Base-by-base conservation (phyloP, 1,140 invertebrate species). In the Episyrphus balteatus region DNA sequence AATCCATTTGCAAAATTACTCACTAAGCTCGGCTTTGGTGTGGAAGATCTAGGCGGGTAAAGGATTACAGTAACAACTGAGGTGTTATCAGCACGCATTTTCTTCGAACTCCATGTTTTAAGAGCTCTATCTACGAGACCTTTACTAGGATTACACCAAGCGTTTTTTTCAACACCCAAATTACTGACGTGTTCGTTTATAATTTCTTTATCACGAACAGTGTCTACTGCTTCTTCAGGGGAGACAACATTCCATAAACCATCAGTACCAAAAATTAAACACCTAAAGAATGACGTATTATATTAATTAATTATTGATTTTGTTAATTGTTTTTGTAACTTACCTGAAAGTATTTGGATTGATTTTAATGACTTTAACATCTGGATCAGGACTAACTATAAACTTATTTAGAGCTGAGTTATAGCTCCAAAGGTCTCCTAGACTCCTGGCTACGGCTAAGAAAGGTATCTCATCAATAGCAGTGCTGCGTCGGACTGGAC, bases 351-450 rank as follows among this genome's bases (percentile, higher is more conserved):
- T 75, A 14, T 75, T 76, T 1, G 88, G 83, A 70, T 97, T 86
- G 48, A 98, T 83, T 40, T 82, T 75, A 42, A 92, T 73, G 0
- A 94, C 90, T 55, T 81, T 79, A 5, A 96, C 89, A 75, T 98
- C 94, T 3, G 95, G 95, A 68, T 94, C 90, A 0, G 95, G 95
- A n/a, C 90, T 94, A 3, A 98, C 93, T 11, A 96, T 84, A 73
- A 96, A 98, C 65, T 87, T 82, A 63, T 92, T 81, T 54, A 82
- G 79, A 40, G 80, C 79, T 1, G 85, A 86, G 71, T 97, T 96
- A 62, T 94, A 97, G 61, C 92, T 96, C 94, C 94, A 98, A 2
- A 98, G 74, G 72, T 98, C 94, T 50, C 94, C 94, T 49, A 98
- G 70, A 26, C 92, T 92, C 54, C 94, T 77, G 10, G 94, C 92